Percentiles rank a stretch among this genome's conserved stretches.
These are phyloP conservation scores for Ophion slaviceki DNA, from an alignment of 2,888 invertebrate species.

Conservation along the genomic window DNA sequence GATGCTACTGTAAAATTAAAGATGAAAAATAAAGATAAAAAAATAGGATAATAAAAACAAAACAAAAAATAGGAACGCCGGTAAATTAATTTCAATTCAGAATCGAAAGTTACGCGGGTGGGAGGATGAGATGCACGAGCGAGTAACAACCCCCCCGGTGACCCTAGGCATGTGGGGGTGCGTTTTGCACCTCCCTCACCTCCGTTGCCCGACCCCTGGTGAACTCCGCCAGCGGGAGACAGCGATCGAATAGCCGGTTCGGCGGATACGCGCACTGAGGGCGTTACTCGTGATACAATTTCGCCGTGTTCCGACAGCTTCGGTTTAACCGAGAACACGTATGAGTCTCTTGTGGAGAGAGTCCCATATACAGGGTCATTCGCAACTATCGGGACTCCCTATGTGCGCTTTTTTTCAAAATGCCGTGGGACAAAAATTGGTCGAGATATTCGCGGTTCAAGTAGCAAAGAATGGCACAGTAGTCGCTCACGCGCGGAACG, in stretches of 20 bases:
- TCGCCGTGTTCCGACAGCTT: constrained; percentile 58
- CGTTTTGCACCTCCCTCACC: not conserved
- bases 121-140: not conserved
- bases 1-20: not conserved
- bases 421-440: not conserved
- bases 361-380: not conserved
- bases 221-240: constrained; percentile 53
- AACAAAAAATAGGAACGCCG: not conserved
- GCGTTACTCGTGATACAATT: constrained; percentile 62
- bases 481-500: too few species aligned
- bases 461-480: too few species aligned
- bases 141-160: not conserved
- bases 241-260: constrained; percentile 60
- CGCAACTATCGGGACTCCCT: not conserved
- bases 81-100: not conserved
- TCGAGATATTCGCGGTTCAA: not conserved
- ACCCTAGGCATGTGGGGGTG: not conserved
- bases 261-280: constrained; percentile 31
- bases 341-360: constrained; percentile 43
- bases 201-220: constrained; percentile 7
- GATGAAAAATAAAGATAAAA: not conserved
- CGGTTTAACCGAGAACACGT: constrained; percentile 62
- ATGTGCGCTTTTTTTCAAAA: not conserved
- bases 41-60: not conserved
- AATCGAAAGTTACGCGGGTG: not conserved